Conservation (phyloP, 2,113 vertebrate genomes). For the Scomber colias region DNA sequence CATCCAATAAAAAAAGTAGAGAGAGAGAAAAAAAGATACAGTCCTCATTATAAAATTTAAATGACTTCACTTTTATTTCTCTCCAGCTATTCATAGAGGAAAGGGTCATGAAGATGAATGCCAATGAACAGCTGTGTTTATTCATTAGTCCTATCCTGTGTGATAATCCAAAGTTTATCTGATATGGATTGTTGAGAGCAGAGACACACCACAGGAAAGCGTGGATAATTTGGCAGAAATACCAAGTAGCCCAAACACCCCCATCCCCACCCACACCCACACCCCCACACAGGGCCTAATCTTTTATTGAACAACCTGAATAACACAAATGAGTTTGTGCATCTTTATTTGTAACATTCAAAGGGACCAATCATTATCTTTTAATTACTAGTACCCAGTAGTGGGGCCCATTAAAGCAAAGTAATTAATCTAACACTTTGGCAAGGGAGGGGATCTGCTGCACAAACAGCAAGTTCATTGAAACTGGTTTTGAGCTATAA, state of each 20-base stretch:
- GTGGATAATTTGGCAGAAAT: conserved; percentile 55
- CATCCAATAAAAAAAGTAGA: conserved; percentile 51
- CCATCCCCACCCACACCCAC: not conserved
- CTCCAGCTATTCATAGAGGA: conserved; percentile 23
- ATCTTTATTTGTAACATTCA: conserved; percentile 85
- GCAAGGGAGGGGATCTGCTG: conserved; percentile 62
- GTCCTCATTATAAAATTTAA: conserved; percentile 48
- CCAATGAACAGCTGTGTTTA: conserved; percentile 64
- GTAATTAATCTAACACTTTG: conserved; percentile 85
- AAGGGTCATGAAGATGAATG: conserved; percentile 58
- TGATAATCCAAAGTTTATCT: conserved; percentile 68
- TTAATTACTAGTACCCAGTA: conserved; percentile 85
- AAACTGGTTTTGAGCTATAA: conserved; percentile 73
- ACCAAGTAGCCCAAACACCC: conserved; percentile 37
- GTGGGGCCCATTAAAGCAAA: conserved; percentile 81
- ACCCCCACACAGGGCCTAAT: conserved; percentile 47
- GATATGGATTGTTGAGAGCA: conserved; percentile 58
- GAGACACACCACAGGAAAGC: conserved; percentile 47
- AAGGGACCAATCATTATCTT: conserved; percentile 86
- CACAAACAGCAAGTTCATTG: conserved; percentile 79
- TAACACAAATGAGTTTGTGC: conserved; percentile 80
- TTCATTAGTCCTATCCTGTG: conserved; percentile 64
- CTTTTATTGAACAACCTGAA: conserved; percentile 81
- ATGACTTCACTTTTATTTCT: conserved; percentile 64
- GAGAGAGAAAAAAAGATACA: not conserved